Evolutionary conservation across 2,113 vertebrate genomes (phyloP), one percentile per base, ranked within the genome.

Genomic region (Brienomyrus brachyistius): DNA sequence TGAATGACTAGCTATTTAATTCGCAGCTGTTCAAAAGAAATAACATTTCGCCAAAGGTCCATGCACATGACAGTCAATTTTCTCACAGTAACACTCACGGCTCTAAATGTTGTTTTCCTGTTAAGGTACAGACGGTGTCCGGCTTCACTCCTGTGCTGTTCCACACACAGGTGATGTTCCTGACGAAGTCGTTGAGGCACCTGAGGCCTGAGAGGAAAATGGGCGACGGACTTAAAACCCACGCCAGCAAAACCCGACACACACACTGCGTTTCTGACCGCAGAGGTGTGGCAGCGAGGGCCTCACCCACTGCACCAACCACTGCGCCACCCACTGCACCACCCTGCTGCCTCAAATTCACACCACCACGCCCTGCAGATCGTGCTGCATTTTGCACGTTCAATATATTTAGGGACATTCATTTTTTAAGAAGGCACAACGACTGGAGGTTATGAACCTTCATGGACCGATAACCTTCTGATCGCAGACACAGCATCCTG

Each of bases 151-250:
- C 3, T 4, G 90, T 77, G 80, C 90, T 10, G 89, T 54, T 91
- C 94, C 94, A 94, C 0, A 66, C 89, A 19, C 95, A 96, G 91
- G 83, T 95, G 91, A 95, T 74, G 1, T 91, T 94, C 0, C 21
- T 91, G 87, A 94, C 17, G 8, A 90, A 92, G 91, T 96, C 94
- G 31, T 94, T 96, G 5, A 48, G 31, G 43, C 89, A 89, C 11
- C 50, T 59, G 40, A 89, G 89, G 45, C 40, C 89, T 89, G 43
- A 52, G 52, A 6, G 15, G 51, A 27, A 87, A 86, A 54, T 56
- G 5, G 15, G 11, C 3, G 62, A 31, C n/a, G 27, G 27, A 13
- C 62, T 70, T 31, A 70, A 4, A 84, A 84, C 9, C 45, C 45
- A n/a, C 40, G 19, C 45, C 1, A 13, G 62, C n/a, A 27, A 70